Evolutionary conservation across 2,797 vertebrate species (phyloP), one percentile per base, ranked within the genome.

Genomic region (Huso huso): DNA sequence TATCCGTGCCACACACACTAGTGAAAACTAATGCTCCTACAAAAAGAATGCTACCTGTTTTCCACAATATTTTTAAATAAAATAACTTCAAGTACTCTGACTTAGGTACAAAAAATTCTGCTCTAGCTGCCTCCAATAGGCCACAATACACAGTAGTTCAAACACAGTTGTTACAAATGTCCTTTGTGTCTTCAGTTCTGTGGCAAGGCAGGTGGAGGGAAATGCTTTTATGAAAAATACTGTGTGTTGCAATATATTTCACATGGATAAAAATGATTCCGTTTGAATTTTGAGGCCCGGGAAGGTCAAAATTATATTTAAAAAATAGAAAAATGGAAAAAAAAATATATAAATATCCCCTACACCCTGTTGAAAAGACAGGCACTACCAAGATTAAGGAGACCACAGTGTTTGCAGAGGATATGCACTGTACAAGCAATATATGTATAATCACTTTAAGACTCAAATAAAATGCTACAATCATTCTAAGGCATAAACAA

Each of bases 1-100:
- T 94, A 93, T 96, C 94, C 89, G 94, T 98, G 94, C 95, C 95
- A 93, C 84, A 97, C 92, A 94, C 89, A 95, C 93, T 95, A 98
- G 93, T 97, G 94, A 96, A 98, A 97, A 98, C 97, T 95, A 97
- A 98, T 94, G 95, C 92, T 96, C 88, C 93, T 96, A 95, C 93
- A 96, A 96, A 91, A 94, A 95, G 91, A 95, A 97, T 93, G 92
- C 94, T 98, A 97, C 92, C 94, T 96, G 89, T 82, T 89, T 88
- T 95, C 90, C 95, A 98, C 94, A 96, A 97, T 93, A 94, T 93
- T 92, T 84, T 90, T 95, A 98, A 99, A 99, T 98, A 96, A 98
- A 98, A 90, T 91, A 91, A 94, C 89, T 98, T 99, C 96, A 99
- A 98, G 95, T 97, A 98, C 95, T 97, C 87, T 92, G 93, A 98